phyloP scores from a whole-genome alignment of 2,113 vertebrate species.

The Chlorodrepanis virens region DNA sequence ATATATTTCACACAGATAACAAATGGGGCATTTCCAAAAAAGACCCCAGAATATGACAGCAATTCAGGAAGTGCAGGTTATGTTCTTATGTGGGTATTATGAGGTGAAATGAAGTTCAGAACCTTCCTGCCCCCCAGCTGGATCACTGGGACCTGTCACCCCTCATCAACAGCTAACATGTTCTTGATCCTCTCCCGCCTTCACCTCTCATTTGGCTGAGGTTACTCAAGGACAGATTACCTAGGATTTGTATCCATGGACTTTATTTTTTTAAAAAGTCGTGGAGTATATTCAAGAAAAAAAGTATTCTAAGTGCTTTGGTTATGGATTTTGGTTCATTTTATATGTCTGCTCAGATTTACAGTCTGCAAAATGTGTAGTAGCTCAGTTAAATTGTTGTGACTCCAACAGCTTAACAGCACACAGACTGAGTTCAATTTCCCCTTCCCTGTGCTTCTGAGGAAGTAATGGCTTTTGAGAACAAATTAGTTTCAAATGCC shows the following conservation, averaged over 20 bases:
- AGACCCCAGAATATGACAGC: neutral
- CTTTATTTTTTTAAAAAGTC: neutral
- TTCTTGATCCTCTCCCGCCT: conserved; percentile 3
- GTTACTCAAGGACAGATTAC: conserved; percentile 18
- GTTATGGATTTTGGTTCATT: neutral
- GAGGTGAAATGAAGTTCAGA: conserved; percentile 26
- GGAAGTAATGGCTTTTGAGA: neutral
- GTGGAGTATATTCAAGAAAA: neutral
- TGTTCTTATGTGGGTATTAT: neutral
- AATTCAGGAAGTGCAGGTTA: neutral
- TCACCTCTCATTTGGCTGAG: neutral
- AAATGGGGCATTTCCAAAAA: neutral
- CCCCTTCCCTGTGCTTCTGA: neutral
- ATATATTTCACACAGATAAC: neutral
- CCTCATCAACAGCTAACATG: neutral
- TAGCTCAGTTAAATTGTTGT: neutral
- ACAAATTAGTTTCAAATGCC: neutral
- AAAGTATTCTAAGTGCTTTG: neutral
- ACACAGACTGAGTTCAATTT: neutral
- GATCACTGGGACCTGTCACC: neutral
- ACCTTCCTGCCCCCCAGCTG: neutral
- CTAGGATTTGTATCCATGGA: neutral
- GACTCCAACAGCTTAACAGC: neutral
- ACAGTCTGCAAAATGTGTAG: neutral
- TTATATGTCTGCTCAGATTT: neutral